Evolutionary conservation across 2,888 invertebrate genomes (phyloP), one percentile per base, ranked within the genome.

Genomic region (Scaptomyza cyrtandrae): DNA sequence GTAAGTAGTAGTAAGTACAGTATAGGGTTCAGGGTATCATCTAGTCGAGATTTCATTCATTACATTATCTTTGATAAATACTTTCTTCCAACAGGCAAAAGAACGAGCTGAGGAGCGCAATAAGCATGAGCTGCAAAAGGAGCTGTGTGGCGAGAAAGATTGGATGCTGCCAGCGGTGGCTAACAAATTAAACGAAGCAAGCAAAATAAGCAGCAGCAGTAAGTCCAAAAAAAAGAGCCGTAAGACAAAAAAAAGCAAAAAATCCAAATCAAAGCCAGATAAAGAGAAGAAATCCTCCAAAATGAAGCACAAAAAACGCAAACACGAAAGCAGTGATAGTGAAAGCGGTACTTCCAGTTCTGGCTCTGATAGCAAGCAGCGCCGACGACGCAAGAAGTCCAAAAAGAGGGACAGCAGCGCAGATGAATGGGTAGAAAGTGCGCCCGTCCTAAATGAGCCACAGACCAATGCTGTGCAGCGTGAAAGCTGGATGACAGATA

Each of bases 401-500:
- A 68, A 72, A 37, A 66, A 39, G 11, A 53, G 33, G 24, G 31
- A 52, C 2, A 50, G 35, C 19, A 61, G 59, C 31, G 43, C 37
- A 46, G 93, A 94, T 71, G 93, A 94, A 90, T 95, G 95, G 95
- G 93, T 95, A 6, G 95, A 95, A 90, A 94, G 93, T n/a, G 37
- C n/a, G 27, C 14, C 59, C 16, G 2, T 53, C 6, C 13, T 35
- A 2, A 41, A 77, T n/a, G 57, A 71, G 9, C 43, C 29, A 5
- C 60, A 71, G 5, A 50, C 16, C 13, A 71, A 14, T 89, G 48
- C 70, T 1, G 4, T 88, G 6, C 91, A 93, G 82, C 93, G 96
- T 60, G 97, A 97, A 53, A 95, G 95, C 83, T 97, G 97, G 97
- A 96, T 97, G 96, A 94, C 94, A 1, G 66, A 56, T 29, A 65